phyloP scores from a whole-genome alignment of 2,888 invertebrate species.

The Mimachlamys varia region DNA sequence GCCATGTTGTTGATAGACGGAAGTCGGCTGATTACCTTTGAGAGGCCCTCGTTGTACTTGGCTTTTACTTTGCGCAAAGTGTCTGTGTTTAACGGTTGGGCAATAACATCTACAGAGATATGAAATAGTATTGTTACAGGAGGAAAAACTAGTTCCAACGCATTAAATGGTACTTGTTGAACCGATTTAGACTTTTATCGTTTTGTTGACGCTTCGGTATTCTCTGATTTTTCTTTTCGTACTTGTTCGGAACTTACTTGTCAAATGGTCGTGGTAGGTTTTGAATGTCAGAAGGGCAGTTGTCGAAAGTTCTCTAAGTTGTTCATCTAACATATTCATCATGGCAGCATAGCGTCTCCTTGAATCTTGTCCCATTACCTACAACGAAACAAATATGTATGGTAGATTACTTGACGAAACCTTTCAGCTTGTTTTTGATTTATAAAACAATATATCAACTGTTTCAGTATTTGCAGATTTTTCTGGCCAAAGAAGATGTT shows the following conservation, averaged over 20 bases:
- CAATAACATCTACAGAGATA: constrained; percentile 13
- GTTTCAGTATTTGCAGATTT: no score
- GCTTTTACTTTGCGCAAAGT: background rate
- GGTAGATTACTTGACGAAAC: no score
- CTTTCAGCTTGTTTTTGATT: no score
- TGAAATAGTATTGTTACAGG: background rate
- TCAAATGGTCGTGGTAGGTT: constrained; percentile 39
- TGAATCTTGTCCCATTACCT: constrained; percentile 28
- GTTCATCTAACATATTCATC: constrained; percentile 42
- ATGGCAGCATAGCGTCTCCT: constrained; percentile 37
- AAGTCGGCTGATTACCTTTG: constrained; percentile 49
- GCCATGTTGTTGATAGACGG: background rate
- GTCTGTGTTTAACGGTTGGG: background rate
- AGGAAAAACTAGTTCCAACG: no score
- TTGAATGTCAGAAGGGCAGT: constrained; percentile 22
- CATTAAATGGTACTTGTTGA: no score
- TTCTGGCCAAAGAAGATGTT: no score
- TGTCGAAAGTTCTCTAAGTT: constrained; percentile 40
- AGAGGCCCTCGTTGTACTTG: constrained; percentile 20
- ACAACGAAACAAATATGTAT: no score
- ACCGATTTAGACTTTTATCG: no score
- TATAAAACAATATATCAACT: no score
- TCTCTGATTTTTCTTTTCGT: no score
- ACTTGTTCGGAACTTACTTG: no score
- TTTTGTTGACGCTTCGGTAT: no score